Conservation (phyloP, 2,797 vertebrate species). For the Pempheris klunzingeri region DNA sequence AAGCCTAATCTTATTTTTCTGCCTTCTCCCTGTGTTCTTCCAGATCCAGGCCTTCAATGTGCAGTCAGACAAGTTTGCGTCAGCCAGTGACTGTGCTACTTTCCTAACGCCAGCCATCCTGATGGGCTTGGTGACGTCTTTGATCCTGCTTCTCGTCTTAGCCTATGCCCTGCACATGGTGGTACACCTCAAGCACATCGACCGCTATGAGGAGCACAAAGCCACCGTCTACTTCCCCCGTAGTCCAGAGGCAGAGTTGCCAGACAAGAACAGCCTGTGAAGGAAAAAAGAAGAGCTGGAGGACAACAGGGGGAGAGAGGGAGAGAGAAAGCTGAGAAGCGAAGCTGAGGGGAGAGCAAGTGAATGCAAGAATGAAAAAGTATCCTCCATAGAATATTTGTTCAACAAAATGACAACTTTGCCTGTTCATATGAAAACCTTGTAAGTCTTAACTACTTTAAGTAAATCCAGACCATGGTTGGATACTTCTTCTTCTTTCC, state of each 20-base stretch:
- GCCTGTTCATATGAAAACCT: slow-evolving; percentile 79
- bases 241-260: slow-evolving; percentile 86
- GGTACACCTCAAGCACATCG: slow-evolving; percentile 93
- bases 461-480: slow-evolving; percentile 74
- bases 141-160: slow-evolving; percentile 92
- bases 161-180: slow-evolving; percentile 95
- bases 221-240: slow-evolving; percentile 89
- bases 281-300: slow-evolving; percentile 64
- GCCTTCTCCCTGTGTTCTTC: slow-evolving; percentile 38
- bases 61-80: slow-evolving; percentile 89
- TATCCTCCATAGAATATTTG: slow-evolving; percentile 76
- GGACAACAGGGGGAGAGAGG: slow-evolving; percentile 46
- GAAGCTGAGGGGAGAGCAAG: slow-evolving; percentile 62
- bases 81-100: slow-evolving; percentile 91
- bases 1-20: slow-evolving; percentile 67
- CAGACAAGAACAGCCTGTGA: slow-evolving; percentile 89
- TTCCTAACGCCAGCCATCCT: slow-evolving; percentile 93
- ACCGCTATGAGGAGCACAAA: slow-evolving; percentile 92
- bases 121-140: slow-evolving; percentile 91
- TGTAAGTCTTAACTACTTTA: slow-evolving; percentile 74
- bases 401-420: slow-evolving; percentile 77
- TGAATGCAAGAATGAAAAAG: slow-evolving; percentile 75
- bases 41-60: slow-evolving; percentile 96
- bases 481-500: slow-evolving; percentile 83
- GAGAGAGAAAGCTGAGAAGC: slow-evolving; percentile 63